Evolutionary conservation across 2,113 vertebrate species (phyloP), one percentile per base, ranked within the genome.

Genomic region (Eclectus roratus): DNA sequence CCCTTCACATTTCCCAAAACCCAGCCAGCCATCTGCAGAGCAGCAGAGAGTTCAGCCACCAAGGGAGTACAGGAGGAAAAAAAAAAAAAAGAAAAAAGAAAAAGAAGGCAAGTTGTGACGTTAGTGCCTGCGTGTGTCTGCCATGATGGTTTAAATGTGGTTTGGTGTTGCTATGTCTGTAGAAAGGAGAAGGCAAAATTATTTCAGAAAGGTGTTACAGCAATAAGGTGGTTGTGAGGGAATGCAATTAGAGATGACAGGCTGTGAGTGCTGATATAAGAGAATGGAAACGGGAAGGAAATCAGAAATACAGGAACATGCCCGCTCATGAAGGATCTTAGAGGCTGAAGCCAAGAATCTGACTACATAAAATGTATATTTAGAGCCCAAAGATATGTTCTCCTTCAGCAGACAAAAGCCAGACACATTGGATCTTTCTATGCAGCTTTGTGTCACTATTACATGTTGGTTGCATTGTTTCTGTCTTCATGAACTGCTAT

Each of bases 281-380:
- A 76, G 44, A 47, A n/a, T 23, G 44, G 35, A 85, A 84, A 93
- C 25, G 31, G 28, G 69, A 88, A 88, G 74, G 39, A 81, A 91
- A 77, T 85, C 56, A 81, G 80, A 91, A 81, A 35, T 37, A 35
- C 49, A 25, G 43, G 65, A 82, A 94, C 20, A 68, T 56, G 31
- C 24, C 76, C 21, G 46, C 35, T 91, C 72, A 82, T 44, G 81
- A 47, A 80, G 41, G 31, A 58, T 72, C 47, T 85, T 79, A 80
- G 81, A 95, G 90, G 76, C 28, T 77, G 64, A 83, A 83, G 76
- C 52, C 94, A 93, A 88, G 82, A 94, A 77, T 88, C 55, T 73
- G 41, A 49, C 61, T 88, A 73, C 37, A 37, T 53, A 56, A 78
- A 71, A 85, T 83, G 25, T 65, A 53, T 44, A 61, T 61, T 2